Base-by-base conservation (phyloP, 2,888 invertebrate genomes). In the Spodoptera exigua region DNA sequence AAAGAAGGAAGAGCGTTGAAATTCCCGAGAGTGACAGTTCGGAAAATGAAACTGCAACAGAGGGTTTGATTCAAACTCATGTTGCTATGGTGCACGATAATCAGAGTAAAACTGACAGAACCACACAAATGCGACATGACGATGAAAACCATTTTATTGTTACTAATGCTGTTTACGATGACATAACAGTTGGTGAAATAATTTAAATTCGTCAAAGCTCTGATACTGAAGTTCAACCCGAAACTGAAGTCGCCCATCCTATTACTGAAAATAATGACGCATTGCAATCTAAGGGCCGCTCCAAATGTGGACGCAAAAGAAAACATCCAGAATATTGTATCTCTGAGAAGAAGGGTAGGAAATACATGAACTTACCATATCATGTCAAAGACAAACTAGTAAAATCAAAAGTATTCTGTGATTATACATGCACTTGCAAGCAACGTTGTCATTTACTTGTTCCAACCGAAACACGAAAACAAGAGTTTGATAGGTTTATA, bases 401-500 rank as follows among this genome's bases (percentile, higher is more conserved):
- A 35, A 14, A 13, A 49, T 40, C 63, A 1, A 68, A 68, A 61
- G 35, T 41, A 54, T 67, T 67, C 27, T 16, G 39, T 9, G 52
- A 62, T 37, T 58, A 57, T 56, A 44, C 47, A 13, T 47, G 47
- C 18, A 36, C 36, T 5, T 47, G 47, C 47, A 36, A 47, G 5
- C 47, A 11, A 32, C 47, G 37, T 16, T 63, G 66, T 56, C 3
- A 12, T 7, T 27, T 27, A 27, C 14, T 46, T 27, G 47, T 70
- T 43, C 13, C 62, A 44, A 36, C 27, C 44, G 54, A 71, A 54
- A 51, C 11, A 58, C 16, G 71, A 48, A 54, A 60, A 53, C 32
- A 58, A 52, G 64, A 64, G 21, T 70, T 70, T 52, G 18, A 65
- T 16, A 71, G 53, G 18, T 68, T 53, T 51, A 27, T 68, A 36